These are phyloP conservation scores for Tautogolabrus adspersus DNA, from an alignment of 2,113 vertebrate species.

Conservation along the genomic window DNA sequence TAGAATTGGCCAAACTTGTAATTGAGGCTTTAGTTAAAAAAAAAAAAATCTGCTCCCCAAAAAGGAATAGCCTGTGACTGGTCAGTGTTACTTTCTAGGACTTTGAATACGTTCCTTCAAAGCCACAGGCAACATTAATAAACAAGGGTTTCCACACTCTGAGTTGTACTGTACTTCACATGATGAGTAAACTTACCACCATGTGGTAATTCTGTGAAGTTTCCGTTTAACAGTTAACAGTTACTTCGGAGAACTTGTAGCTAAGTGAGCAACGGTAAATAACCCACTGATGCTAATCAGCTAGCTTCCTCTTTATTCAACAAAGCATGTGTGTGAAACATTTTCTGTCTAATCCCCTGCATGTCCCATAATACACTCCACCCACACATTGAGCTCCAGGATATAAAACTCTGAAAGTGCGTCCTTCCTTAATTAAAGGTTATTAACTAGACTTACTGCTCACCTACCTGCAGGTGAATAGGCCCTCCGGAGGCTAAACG, in stretches of 20 bases:
- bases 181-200: no score
- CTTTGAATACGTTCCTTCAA: no score
- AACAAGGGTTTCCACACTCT: background rate
- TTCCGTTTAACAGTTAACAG: background rate
- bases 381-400: conserved; percentile 11
- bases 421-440: conserved; percentile 51
- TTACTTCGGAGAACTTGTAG: background rate
- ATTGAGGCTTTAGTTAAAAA: no score
- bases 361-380: background rate
- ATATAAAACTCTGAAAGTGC: conserved; percentile 21
- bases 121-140: no score
- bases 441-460: conserved; percentile 41
- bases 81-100: no score
- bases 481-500: conserved; percentile 11
- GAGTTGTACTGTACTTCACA: no score
- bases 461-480: conserved; percentile 17
- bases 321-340: background rate
- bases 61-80: no score
- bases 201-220: no score
- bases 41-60: no score
- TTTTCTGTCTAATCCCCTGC: background rate
- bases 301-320: conserved; percentile 16
- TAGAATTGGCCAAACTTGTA: no score
- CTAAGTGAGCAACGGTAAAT: background rate
- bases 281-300: background rate